phyloP scores from a whole-genome alignment of 1,140 invertebrate genomes.

The Zaprionus ornatus region DNA sequence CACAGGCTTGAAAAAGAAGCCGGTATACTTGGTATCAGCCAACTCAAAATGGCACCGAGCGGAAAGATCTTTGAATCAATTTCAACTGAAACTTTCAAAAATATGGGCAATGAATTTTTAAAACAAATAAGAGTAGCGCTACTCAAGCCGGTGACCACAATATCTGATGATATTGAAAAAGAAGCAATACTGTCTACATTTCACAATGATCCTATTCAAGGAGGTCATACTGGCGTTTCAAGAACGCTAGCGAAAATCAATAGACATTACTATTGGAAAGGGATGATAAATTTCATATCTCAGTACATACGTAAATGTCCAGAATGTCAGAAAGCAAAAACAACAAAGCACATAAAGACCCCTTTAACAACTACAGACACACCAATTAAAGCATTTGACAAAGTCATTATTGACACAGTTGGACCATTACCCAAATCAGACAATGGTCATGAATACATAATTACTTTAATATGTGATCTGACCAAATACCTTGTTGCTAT shows the following conservation, averaged over 20 bases:
- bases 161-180: constrained; percentile 15
- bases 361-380: constrained; percentile 22
- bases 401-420: constrained; percentile 34
- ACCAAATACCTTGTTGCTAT: constrained; percentile 45
- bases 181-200: constrained; percentile 34
- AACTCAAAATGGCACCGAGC: constrained; percentile 30
- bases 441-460: constrained; percentile 39
- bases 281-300: constrained; percentile 13
- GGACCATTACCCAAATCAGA: constrained; percentile 41
- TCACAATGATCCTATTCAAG: constrained; percentile 32
- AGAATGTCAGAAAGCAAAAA: constrained; percentile 32
- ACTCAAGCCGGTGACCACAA: constrained; percentile 24
- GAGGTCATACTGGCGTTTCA: constrained; percentile 30
- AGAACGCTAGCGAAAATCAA: constrained; percentile 31
- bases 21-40: constrained; percentile 17
- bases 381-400: constrained; percentile 28
- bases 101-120: constrained; percentile 31
- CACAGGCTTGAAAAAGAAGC: constrained; percentile 21
- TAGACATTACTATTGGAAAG: constrained; percentile 37
- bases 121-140: constrained; percentile 41
- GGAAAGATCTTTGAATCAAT: constrained; percentile 33
- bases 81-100: constrained; percentile 14
- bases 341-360: constrained; percentile 8
- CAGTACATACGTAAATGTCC: constrained; percentile 30
- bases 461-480: constrained; percentile 46